These are phyloP conservation scores for Porites cylindrica DNA, from an alignment of 92 coral and sea anemone genomes.

Conservation along the genomic window DNA sequence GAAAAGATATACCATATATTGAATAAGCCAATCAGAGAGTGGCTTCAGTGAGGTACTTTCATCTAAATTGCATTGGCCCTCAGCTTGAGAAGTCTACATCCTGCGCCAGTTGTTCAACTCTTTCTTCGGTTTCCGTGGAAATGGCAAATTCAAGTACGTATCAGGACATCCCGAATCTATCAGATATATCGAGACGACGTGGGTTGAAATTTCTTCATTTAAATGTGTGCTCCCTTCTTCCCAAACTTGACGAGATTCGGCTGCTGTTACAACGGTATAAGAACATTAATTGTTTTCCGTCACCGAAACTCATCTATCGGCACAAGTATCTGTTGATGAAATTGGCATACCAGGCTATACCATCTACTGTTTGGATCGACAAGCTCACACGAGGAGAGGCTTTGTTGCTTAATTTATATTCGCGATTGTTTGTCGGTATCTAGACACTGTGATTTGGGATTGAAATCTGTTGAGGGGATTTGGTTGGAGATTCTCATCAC, in stretches of 20 bases:
- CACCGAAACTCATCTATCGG: no score
- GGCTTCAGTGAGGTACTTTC: not conserved
- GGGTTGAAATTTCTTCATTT: no score
- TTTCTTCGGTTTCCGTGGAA: not conserved
- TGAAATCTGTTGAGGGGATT: no score
- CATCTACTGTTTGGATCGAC: not conserved
- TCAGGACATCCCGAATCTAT: not conserved
- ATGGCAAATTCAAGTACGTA: not conserved
- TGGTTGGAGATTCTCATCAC: constrained; percentile 52
- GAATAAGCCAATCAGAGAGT: no score
- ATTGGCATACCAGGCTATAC: no score
- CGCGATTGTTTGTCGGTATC: constrained; percentile 18
- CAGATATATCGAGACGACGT: no score
- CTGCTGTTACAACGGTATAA: constrained; percentile 26
- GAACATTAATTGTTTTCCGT: constrained; percentile 28
- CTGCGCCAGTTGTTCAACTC: not conserved
- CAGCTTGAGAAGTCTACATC: not conserved
- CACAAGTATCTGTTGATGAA: constrained; percentile 33
- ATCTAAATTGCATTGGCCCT: not conserved
- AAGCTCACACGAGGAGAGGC: constrained; percentile 13
- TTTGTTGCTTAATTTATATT: constrained; percentile 8
- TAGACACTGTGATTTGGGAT: constrained; percentile 7
- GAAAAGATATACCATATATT: no score
- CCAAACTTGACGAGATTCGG: constrained; percentile 36
- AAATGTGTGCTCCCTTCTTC: constrained; percentile 27